Conservation (phyloP, 2,888 invertebrate genomes). For the Rugalucina vietnamica region DNA sequence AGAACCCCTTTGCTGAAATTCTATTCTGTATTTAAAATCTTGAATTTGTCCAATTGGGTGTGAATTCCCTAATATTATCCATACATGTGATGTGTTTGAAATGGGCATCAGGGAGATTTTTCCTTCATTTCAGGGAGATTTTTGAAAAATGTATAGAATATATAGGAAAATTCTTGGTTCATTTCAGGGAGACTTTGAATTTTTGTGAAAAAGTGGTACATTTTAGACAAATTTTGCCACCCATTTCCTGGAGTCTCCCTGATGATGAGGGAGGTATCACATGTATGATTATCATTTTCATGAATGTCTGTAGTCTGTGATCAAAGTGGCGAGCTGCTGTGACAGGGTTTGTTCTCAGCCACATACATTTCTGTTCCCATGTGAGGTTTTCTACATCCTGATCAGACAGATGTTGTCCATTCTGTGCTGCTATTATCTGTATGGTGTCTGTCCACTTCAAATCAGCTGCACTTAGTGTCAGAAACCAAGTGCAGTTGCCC, state of each 20-base stretch:
- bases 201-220: too few species aligned
- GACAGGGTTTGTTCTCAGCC: slow-evolving; percentile 56
- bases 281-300: slow-evolving; percentile 1
- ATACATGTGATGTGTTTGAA: too few species aligned
- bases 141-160: too few species aligned
- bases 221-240: too few species aligned
- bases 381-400: slow-evolving; percentile 30
- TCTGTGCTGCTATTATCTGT: slow-evolving; percentile 44
- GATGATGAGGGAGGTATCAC: too few species aligned
- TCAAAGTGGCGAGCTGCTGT: slow-evolving; percentile 65
- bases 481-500: slow-evolving; percentile 64
- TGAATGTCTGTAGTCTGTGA: slow-evolving; percentile 36
- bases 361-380: slow-evolving; percentile 39
- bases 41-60: slow-evolving; percentile 49
- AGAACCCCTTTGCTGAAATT: slow-evolving; percentile 63
- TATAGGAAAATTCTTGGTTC: too few species aligned
- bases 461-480: slow-evolving; percentile 67
- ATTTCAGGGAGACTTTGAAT: too few species aligned
- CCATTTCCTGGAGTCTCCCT: too few species aligned
- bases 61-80: background rate
- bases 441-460: slow-evolving; percentile 64
- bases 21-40: slow-evolving; percentile 60
- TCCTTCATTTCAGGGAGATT: too few species aligned
- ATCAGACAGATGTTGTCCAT: slow-evolving; percentile 19
- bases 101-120: too few species aligned